Evolutionary conservation across 2,113 vertebrate species (phyloP).

Genomic region (Nycticorax nycticorax): DNA sequence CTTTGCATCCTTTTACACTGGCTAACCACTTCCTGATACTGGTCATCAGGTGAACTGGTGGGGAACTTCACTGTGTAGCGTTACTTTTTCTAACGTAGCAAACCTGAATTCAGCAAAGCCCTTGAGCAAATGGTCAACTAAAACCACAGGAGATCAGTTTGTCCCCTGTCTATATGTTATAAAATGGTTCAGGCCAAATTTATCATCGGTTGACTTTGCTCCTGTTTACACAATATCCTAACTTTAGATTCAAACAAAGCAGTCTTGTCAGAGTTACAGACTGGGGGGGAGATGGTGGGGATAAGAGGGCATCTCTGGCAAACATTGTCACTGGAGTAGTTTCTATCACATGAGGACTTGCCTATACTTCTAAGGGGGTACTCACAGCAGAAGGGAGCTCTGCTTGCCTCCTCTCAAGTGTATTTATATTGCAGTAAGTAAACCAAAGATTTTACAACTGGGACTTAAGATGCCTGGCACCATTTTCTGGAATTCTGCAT

Average conservation of each 20-base stretch:
- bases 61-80: background rate
- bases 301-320: background rate
- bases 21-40: background rate
- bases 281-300: no score
- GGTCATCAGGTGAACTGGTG: background rate
- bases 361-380: background rate
- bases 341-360: background rate
- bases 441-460: background rate
- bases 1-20: background rate
- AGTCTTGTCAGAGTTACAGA: background rate
- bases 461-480: background rate
- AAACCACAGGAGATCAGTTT: background rate
- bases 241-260: background rate
- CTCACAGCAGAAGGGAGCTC: background rate
- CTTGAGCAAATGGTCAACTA: background rate
- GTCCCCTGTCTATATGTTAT: background rate
- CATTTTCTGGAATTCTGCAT: background rate
- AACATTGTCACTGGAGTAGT: background rate
- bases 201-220: background rate
- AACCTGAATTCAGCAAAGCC: background rate
- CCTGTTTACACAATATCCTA: background rate
- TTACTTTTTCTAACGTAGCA: background rate
- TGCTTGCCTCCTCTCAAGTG: background rate
- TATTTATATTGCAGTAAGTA: background rate
- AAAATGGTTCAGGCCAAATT: background rate